phyloP scores from a whole-genome alignment of 2,797 vertebrate species.

The Halcyon leucocephala region DNA sequence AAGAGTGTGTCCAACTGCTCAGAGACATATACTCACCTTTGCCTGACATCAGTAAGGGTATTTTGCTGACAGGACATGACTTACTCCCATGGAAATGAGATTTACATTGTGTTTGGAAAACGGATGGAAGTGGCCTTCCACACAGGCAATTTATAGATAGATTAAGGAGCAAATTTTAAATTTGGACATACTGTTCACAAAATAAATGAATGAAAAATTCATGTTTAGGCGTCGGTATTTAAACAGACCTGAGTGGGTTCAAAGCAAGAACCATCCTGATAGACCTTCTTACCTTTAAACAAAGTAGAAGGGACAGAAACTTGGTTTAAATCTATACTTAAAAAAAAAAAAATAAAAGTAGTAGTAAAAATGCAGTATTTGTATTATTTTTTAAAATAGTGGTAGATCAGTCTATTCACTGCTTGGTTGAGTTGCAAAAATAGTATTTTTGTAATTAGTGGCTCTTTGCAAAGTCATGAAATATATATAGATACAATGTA shows the following conservation, averaged over 20 bases:
- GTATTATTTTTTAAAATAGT: not conserved
- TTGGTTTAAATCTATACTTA: not conserved
- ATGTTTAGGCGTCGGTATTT: not conserved
- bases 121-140: not conserved
- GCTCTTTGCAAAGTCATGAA: slow-evolving; percentile 2
- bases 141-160: not conserved
- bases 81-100: not conserved
- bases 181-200: not conserved
- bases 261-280: not conserved
- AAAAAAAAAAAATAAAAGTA: not conserved
- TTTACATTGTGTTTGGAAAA: not conserved
- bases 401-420: not conserved
- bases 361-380: not conserved
- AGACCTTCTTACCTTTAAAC: not conserved
- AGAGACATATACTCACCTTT: not conserved
- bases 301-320: not conserved
- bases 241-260: not conserved
- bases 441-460: not conserved
- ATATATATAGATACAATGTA: not conserved
- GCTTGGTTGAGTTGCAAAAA: not conserved
- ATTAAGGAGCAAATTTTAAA: not conserved
- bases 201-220: not conserved
- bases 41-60: not conserved
- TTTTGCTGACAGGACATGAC: not conserved
- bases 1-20: not conserved